Percentiles rank a stretch among this genome's conserved stretches.
Conservation (phyloP, 2,888 invertebrate species). For the Nipponacmea schrenckii region DNA sequence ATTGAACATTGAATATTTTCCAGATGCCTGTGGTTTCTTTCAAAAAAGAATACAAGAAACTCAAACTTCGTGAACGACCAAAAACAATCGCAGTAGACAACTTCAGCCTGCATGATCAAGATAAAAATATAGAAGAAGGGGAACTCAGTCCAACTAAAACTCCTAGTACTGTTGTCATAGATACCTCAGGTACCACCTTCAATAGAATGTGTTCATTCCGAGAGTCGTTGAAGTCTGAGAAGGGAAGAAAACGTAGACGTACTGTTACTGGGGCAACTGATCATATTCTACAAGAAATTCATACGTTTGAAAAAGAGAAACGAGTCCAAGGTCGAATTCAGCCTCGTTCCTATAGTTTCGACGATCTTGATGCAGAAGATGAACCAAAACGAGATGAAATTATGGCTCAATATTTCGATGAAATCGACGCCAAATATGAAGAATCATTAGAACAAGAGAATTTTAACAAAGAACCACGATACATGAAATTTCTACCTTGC, state of each 20-base stretch:
- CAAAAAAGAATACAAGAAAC: slow-evolving; percentile 52
- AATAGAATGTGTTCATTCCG: slow-evolving; percentile 88
- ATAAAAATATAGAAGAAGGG: slow-evolving; percentile 30
- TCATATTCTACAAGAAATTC: slow-evolving; percentile 51
- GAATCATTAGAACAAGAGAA: slow-evolving; percentile 51
- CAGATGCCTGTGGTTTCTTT: slow-evolving; percentile 44
- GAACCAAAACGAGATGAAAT: slow-evolving; percentile 44
- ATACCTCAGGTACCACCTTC: slow-evolving; percentile 88
- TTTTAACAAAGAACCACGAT: slow-evolving; percentile 42
- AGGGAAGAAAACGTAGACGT: slow-evolving; percentile 37
- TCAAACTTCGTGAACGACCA: slow-evolving; percentile 39
- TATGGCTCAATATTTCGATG: slow-evolving; percentile 54
- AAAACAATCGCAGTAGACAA: slow-evolving; percentile 46
- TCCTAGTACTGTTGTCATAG: slow-evolving; percentile 83
- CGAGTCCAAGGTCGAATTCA: slow-evolving; percentile 34
- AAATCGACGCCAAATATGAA: slow-evolving; percentile 56
- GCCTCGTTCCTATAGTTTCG: slow-evolving; percentile 55
- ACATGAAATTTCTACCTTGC: slow-evolving; percentile 55
- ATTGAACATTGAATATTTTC: slow-evolving; percentile 16
- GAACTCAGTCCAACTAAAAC: slow-evolving; percentile 17
- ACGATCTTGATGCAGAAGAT: slow-evolving; percentile 42
- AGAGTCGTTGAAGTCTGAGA: slow-evolving; percentile 75
- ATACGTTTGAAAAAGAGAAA: slow-evolving; percentile 49
- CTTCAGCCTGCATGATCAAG: slow-evolving; percentile 32
- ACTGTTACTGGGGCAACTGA: slow-evolving; percentile 60